These are phyloP conservation scores for Threskiornis aethiopicus DNA, from an alignment of 2,797 vertebrate species.

Conservation along the genomic window DNA sequence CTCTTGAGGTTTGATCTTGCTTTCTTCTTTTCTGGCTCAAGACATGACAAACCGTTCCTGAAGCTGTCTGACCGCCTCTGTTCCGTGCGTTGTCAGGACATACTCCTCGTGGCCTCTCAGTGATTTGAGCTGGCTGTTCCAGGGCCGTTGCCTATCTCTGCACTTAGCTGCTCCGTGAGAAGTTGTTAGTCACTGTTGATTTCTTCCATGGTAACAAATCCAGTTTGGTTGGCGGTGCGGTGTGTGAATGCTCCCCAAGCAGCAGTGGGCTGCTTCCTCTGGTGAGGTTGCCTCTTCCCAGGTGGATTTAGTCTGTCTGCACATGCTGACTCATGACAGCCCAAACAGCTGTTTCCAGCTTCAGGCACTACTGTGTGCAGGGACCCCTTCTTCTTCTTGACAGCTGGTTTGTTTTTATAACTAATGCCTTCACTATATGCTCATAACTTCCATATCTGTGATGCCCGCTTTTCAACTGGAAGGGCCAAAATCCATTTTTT, in stretches of 20 bases:
- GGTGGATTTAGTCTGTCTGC: constrained; percentile 69
- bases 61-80: neutral
- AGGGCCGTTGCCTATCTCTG: constrained; percentile 25
- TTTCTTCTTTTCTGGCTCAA: constrained; percentile 11
- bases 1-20: neutral
- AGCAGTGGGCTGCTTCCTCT: constrained; percentile 53
- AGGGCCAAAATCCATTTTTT: constrained; percentile 6
- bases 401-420: constrained; percentile 67
- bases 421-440: constrained; percentile 63
- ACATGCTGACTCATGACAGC: constrained; percentile 70
- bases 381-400: constrained; percentile 66
- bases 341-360: constrained; percentile 67
- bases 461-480: constrained; percentile 31
- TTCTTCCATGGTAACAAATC: constrained; percentile 62
- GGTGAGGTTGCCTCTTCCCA: constrained; percentile 68
- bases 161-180: neutral
- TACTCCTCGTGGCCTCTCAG: neutral
- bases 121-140: constrained; percentile 31
- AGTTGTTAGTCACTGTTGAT: constrained; percentile 65
- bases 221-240: constrained; percentile 7
- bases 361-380: constrained; percentile 67
- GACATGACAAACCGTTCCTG: neutral
- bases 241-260: constrained; percentile 42
- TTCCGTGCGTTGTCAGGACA: neutral
- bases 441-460: constrained; percentile 57